Evolutionary conservation across 2,113 vertebrate genomes (phyloP).

Genomic region (Pedetes capensis): DNA sequence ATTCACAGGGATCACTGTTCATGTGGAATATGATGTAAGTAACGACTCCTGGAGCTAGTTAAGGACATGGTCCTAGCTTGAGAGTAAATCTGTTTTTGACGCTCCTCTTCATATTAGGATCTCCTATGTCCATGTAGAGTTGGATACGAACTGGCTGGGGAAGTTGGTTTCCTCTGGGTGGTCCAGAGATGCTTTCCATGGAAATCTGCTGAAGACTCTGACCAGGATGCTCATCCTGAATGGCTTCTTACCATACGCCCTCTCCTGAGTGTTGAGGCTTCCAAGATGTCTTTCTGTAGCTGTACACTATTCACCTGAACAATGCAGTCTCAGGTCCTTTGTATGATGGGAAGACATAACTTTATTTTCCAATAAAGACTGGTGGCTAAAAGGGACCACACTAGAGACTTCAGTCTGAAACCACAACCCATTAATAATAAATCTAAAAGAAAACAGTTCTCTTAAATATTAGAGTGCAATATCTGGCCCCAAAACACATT

Average conservation of each 20-base stretch:
- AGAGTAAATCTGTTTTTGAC: neutral
- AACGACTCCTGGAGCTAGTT: neutral
- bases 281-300: neutral
- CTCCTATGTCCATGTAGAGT: neutral
- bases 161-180: neutral
- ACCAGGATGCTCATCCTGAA: neutral
- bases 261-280: neutral
- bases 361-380: neutral
- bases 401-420: neutral
- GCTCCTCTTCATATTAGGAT: neutral
- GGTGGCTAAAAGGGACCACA: neutral
- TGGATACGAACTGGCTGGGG: neutral
- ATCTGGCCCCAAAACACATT: neutral
- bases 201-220: neutral
- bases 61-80: neutral
- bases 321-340: neutral
- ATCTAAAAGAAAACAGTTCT: neutral
- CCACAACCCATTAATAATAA: neutral
- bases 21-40: neutral
- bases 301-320: neutral
- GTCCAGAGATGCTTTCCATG: neutral
- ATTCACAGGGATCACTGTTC: neutral
- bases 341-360: neutral
- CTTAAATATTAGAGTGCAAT: neutral
- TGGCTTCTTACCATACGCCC: neutral